Percentiles rank a stretch among this genome's conserved stretches.
These are phyloP conservation scores for Agrotis clavis DNA, from an alignment of 2,888 invertebrate genomes.

Conservation along the genomic window DNA sequence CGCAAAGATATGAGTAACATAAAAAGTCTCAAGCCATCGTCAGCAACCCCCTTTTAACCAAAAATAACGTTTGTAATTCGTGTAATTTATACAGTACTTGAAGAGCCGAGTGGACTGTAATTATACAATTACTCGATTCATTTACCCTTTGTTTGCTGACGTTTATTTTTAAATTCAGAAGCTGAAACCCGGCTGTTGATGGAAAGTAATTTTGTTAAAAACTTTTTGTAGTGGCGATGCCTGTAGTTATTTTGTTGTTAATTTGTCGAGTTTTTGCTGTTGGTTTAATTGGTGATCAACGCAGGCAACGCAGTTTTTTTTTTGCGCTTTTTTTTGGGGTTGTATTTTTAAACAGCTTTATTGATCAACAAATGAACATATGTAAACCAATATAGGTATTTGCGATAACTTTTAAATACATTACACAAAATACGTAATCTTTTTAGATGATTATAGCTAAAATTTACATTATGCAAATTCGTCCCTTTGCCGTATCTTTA, in stretches of 20 bases:
- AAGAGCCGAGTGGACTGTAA: conserved; percentile 54
- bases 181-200: not conserved
- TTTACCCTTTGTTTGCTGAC: conserved; percentile 53
- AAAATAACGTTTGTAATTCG: conserved; percentile 25
- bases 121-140: conserved; percentile 69
- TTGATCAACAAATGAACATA: too few species aligned
- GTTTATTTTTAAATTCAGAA: conserved; percentile 44
- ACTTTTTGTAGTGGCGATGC: conserved; percentile 29
- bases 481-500: not conserved
- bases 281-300: conserved; percentile 19
- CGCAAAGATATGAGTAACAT: too few species aligned
- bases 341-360: not conserved
- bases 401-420: too few species aligned
- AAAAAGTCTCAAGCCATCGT: not conserved
- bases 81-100: conserved; percentile 52
- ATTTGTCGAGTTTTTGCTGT: conserved; percentile 2
- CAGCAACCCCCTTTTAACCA: not conserved
- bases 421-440: too few species aligned
- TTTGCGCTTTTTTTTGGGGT: too few species aligned
- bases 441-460: too few species aligned
- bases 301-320: not conserved
- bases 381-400: too few species aligned
- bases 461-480: too few species aligned
- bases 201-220: conserved; percentile 45
- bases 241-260: conserved; percentile 21